A percentile compares a stretch with the other conserved stretches of the same genome.
Conservation (phyloP, 2,113 vertebrate genomes). For the Ornithorhynchus anatinus region DNA sequence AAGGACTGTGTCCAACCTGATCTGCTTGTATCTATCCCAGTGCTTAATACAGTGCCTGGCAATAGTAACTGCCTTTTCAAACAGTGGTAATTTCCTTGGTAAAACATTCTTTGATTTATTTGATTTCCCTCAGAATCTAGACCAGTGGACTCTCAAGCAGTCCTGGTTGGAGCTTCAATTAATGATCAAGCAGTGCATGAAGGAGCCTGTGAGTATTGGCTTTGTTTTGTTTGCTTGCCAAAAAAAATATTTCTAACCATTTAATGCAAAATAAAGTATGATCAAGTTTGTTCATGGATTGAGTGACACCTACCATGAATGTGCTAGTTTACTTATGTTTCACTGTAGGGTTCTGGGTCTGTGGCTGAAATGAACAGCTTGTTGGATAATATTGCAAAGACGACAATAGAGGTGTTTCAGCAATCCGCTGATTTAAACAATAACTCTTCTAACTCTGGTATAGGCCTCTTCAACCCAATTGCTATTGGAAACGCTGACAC, state of each 20-base stretch:
- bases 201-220: conserved; percentile 72
- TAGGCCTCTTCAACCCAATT: conserved; percentile 70
- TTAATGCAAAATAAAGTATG: neutral
- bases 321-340: conserved; percentile 49
- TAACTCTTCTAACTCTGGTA: conserved; percentile 60
- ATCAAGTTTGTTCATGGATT: conserved; percentile 23
- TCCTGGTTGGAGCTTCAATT: conserved; percentile 78
- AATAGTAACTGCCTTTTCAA: too few relatives aligned
- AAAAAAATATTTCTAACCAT: neutral
- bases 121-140: conserved; percentile 65
- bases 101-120: neutral
- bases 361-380: conserved; percentile 78
- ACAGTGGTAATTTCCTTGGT: neutral
- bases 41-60: too few relatives aligned
- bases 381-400: conserved; percentile 77
- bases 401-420: conserved; percentile 76
- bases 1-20: too few relatives aligned
- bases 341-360: conserved; percentile 70
- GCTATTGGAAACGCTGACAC: conserved; percentile 60
- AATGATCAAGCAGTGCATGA: conserved; percentile 77
- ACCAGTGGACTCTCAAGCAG: conserved; percentile 77
- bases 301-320: conserved; percentile 26
- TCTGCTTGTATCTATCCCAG: too few relatives aligned
- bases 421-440: conserved; percentile 76
- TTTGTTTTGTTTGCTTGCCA: conserved; percentile 13